Evolutionary conservation across 2,113 vertebrate genomes (phyloP).

Genomic region (Pipa parva): DNA sequence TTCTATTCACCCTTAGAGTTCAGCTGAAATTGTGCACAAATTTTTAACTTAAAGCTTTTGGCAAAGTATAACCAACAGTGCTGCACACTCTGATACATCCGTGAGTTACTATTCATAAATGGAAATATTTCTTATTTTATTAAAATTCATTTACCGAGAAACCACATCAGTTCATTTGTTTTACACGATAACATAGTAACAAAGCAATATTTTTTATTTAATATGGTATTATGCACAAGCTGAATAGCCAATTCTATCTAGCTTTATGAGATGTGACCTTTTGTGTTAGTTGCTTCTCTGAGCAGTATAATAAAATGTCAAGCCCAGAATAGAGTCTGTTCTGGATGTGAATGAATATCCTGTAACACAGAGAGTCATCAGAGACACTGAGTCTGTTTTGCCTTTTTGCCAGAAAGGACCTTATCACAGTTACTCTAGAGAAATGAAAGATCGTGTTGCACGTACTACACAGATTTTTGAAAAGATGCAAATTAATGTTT

Average conservation of each 20-base stretch:
- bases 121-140: too few species aligned
- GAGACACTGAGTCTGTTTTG: background rate
- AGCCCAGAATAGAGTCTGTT: background rate
- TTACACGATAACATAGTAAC: background rate
- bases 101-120: too few species aligned
- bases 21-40: too few species aligned
- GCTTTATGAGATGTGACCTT: slow-evolving; percentile 1
- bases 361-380: background rate
- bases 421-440: too few species aligned
- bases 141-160: background rate
- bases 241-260: background rate
- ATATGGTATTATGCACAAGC: background rate
- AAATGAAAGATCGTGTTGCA: too few species aligned
- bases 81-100: too few species aligned
- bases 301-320: slow-evolving; percentile 1
- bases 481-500: too few species aligned
- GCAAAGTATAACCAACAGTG: too few species aligned
- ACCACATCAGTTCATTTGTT: background rate
- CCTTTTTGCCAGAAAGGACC: too few species aligned
- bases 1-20: too few species aligned
- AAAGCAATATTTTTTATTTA: background rate
- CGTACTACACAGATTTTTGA: too few species aligned
- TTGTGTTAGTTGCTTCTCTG: background rate
- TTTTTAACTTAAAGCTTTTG: too few species aligned
- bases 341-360: background rate